Conservation (phyloP, 2,888 invertebrate genomes). For the Ametastegia equiseti region DNA sequence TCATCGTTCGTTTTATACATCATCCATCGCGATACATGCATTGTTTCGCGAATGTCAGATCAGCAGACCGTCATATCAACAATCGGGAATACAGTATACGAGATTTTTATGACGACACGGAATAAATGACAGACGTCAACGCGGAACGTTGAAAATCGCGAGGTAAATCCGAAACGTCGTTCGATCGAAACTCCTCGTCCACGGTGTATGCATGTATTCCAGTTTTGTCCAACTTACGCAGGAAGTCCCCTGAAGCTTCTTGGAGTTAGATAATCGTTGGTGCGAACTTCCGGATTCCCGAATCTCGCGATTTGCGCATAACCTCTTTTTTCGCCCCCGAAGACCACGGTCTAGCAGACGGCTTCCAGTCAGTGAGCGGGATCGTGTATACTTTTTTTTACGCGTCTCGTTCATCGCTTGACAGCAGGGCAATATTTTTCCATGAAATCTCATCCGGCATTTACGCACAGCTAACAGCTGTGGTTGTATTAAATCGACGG, state of each 20-base stretch:
- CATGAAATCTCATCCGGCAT: neutral
- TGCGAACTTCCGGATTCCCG: too few species aligned
- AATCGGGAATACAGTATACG: neutral
- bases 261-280: neutral
- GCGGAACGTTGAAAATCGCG: neutral
- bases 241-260: neutral
- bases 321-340: neutral
- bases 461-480: neutral
- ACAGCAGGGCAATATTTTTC: too few species aligned
- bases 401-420: too few species aligned
- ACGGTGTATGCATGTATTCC: neutral
- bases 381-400: too few species aligned
- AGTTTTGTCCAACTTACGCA: neutral
- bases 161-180: neutral
- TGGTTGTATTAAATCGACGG: neutral
- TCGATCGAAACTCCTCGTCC: constrained; percentile 16
- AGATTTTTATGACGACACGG: neutral
- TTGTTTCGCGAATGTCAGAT: neutral
- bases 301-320: neutral
- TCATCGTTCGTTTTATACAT: neutral
- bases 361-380: neutral
- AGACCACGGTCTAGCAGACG: neutral
- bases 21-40: neutral
- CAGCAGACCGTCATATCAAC: neutral
- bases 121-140: neutral